Evolutionary conservation across 2,113 vertebrate species (phyloP).

Genomic region (Morone saxatilis): DNA sequence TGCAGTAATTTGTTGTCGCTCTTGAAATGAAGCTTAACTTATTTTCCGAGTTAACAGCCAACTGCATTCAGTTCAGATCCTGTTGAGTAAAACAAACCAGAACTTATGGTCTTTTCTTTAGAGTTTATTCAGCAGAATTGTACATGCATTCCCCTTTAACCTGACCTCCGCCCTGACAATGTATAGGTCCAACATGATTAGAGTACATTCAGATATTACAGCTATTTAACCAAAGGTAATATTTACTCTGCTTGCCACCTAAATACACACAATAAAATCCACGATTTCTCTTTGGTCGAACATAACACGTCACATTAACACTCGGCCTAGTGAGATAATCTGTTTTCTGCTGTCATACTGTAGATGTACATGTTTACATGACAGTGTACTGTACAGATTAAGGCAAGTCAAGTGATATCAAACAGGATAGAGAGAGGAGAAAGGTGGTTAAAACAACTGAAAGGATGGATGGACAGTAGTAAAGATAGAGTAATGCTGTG

Average conservation of each 20-base stretch:
- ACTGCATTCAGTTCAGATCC: neutral
- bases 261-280: slow-evolving; percentile 83
- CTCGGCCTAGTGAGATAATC: slow-evolving; percentile 62
- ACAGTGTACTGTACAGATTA: slow-evolving; percentile 77
- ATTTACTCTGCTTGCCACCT: slow-evolving; percentile 68
- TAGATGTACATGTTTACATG: slow-evolving; percentile 51
- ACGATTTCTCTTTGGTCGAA: slow-evolving; percentile 78
- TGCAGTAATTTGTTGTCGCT: neutral
- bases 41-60: neutral
- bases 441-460: slow-evolving; percentile 24
- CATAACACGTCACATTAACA: slow-evolving; percentile 64
- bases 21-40: neutral
- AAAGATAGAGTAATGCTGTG: neutral
- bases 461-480: slow-evolving; percentile 4
- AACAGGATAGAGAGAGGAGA: slow-evolving; percentile 28
- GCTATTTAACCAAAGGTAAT: slow-evolving; percentile 66
- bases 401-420: slow-evolving; percentile 80
- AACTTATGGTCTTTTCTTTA: slow-evolving; percentile 3
- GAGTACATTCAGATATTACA: slow-evolving; percentile 79
- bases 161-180: slow-evolving; percentile 37
- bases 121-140: slow-evolving; percentile 71
- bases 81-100: slow-evolving; percentile 15
- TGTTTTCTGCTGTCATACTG: slow-evolving; percentile 59
- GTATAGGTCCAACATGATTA: slow-evolving; percentile 75
- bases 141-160: slow-evolving; percentile 67